phyloP scores from a whole-genome alignment of 2,113 vertebrate genomes.

The Anas platyrhynchos region DNA sequence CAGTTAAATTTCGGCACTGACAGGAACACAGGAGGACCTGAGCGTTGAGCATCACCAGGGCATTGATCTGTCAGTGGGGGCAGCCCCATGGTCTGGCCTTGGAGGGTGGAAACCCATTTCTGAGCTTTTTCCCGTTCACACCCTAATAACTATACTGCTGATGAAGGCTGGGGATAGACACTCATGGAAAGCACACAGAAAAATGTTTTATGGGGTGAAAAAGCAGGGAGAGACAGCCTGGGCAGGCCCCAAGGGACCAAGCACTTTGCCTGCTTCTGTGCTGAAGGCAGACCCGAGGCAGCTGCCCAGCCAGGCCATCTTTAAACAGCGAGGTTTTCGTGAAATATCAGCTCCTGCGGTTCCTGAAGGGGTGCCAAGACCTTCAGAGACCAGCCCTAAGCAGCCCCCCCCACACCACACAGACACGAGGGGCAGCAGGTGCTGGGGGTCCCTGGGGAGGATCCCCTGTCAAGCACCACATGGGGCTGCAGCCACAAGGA shows the following conservation, averaged over 20 bases:
- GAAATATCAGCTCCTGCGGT: neutral
- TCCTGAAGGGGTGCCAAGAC: neutral
- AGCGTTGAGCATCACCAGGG: fast-evolving
- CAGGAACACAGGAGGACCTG: neutral
- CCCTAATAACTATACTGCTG: neutral
- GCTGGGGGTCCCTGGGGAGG: no score
- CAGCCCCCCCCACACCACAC: no score
- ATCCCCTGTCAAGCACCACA: no score
- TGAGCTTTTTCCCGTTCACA: neutral
- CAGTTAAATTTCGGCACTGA: neutral
- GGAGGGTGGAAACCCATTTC: neutral
- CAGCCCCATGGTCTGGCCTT: neutral
- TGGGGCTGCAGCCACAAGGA: no score
- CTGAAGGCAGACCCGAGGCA: no score
- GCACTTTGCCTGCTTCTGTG: neutral
- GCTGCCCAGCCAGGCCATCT: neutral
- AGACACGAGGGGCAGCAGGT: no score
- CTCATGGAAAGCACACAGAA: neutral
- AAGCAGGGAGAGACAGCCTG: neutral
- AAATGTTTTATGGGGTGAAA: neutral
- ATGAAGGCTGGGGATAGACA: neutral
- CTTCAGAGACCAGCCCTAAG: neutral
- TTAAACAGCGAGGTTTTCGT: neutral
- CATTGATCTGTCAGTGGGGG: no score
- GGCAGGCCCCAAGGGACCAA: fast-evolving